Conservation (phyloP, 2,888 invertebrate genomes). For the Tipula helvola region DNA sequence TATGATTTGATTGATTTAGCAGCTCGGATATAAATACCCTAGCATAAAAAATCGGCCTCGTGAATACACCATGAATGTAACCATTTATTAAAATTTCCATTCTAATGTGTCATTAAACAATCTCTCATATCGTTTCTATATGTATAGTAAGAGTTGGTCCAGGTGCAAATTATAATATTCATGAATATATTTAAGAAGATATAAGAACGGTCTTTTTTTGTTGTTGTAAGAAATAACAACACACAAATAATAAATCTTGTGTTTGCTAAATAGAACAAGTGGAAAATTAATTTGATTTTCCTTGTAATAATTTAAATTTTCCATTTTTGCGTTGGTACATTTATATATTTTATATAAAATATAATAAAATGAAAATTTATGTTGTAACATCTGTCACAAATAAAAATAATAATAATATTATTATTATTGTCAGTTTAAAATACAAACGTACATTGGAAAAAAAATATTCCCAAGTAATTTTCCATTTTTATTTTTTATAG, state of each 20-base stretch:
- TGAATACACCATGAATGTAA: background rate
- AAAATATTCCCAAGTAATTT: background rate
- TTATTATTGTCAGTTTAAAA: slow-evolving; percentile 4
- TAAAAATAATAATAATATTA: background rate
- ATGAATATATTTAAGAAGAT: background rate
- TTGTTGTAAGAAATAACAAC: background rate
- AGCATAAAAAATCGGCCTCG: no score
- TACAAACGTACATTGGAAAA: background rate
- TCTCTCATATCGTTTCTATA: background rate
- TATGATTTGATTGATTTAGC: no score
- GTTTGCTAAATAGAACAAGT: background rate
- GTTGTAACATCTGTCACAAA: background rate
- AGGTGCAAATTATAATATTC: background rate
- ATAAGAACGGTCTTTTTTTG: background rate
- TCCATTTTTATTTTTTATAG: background rate
- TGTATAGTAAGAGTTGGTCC: background rate
- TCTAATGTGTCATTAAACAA: background rate
- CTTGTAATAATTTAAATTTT: background rate
- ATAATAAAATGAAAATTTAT: background rate
- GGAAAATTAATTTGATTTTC: background rate
- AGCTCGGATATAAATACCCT: no score
- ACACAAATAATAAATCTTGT: background rate
- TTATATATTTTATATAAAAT: background rate
- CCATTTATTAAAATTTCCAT: background rate
- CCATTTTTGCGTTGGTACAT: background rate